These are phyloP conservation scores for Petaurus breviceps DNA, from an alignment of 2,113 vertebrate genomes.

Conservation along the genomic window DNA sequence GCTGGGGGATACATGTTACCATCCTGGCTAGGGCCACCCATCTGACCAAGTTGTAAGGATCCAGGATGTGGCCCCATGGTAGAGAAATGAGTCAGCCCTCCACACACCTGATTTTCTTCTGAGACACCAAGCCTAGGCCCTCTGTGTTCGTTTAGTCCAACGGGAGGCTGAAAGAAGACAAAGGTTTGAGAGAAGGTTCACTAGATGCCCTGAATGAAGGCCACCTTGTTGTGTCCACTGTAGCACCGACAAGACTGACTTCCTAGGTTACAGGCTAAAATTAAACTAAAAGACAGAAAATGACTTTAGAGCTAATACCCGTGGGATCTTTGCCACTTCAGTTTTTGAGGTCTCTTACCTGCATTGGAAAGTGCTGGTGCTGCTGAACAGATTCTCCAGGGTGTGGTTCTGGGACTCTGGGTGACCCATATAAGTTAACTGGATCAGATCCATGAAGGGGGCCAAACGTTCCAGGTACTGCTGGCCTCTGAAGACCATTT, in stretches of 20 bases:
- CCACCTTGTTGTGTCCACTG: background rate
- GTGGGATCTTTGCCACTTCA: fast-evolving
- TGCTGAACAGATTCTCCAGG: conserved; percentile 86
- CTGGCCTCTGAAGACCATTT: conserved; percentile 74
- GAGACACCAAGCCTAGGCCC: conserved; percentile 85
- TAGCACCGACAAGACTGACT: background rate
- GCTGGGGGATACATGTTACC: conserved; percentile 86
- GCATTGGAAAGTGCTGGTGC: conserved; percentile 88
- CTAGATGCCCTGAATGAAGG: background rate
- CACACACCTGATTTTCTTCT: conserved; percentile 84
- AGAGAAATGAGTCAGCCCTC: conserved; percentile 86
- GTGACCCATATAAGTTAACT: conserved; percentile 83
- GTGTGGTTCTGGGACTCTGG: conserved; percentile 85
- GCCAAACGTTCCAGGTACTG: conserved; percentile 84
- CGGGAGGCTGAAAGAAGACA: conserved; percentile 81
- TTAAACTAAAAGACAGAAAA: background rate
- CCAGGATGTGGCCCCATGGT: conserved; percentile 87
- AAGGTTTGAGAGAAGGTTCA: background rate
- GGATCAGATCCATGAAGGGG: conserved; percentile 88
- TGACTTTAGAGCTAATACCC: background rate
- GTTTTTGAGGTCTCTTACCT: conserved; percentile 82
- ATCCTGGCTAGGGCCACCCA: conserved; percentile 86
- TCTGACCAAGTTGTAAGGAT: conserved; percentile 85
- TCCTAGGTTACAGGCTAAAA: background rate
- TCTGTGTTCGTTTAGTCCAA: conserved; percentile 86